phyloP scores from a whole-genome alignment of 2,113 vertebrate species.

The Cromileptes altivelis region DNA sequence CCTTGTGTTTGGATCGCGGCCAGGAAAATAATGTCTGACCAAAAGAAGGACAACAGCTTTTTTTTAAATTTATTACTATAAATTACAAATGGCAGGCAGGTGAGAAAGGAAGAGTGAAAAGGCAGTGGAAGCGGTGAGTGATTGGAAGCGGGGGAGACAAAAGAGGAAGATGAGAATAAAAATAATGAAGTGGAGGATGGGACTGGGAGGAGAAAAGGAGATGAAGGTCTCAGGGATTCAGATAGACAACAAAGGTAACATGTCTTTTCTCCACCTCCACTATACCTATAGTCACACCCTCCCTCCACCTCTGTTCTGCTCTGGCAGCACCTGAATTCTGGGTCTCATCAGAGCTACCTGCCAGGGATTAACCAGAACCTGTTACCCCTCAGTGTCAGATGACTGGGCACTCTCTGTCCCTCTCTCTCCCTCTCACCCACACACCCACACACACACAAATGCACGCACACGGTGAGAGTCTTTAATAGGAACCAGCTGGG shows the following conservation, averaged over 20 bases:
- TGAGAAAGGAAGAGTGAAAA: conserved; percentile 50
- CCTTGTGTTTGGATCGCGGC: conserved; percentile 67
- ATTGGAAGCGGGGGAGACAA: background rate
- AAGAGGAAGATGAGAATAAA: conserved; percentile 11
- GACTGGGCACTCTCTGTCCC: conserved; percentile 47
- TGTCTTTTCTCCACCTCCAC: conserved; percentile 11
- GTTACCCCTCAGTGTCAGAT: conserved; percentile 76
- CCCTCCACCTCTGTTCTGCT: conserved; percentile 15
- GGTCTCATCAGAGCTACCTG: conserved; percentile 81
- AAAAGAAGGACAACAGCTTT: conserved; percentile 35
- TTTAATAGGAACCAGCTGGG: conserved; percentile 88
- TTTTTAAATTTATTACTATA: conserved; percentile 60
- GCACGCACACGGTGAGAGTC: conserved; percentile 45
- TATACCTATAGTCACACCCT: background rate
- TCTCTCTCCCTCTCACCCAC: conserved; percentile 19
- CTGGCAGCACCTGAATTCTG: conserved; percentile 80
- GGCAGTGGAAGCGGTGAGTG: background rate
- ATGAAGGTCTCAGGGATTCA: conserved; percentile 42
- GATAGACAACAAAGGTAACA: conserved; percentile 44
- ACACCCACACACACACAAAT: conserved; percentile 55
- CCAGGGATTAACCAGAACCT: conserved; percentile 80
- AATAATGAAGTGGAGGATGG: conserved; percentile 21
- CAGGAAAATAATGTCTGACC: conserved; percentile 69
- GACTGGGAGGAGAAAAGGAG: conserved; percentile 31
- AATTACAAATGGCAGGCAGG: conserved; percentile 61